These are phyloP conservation scores for Drosophila paracracens DNA, from an alignment of 2,888 invertebrate species.

Conservation along the genomic window DNA sequence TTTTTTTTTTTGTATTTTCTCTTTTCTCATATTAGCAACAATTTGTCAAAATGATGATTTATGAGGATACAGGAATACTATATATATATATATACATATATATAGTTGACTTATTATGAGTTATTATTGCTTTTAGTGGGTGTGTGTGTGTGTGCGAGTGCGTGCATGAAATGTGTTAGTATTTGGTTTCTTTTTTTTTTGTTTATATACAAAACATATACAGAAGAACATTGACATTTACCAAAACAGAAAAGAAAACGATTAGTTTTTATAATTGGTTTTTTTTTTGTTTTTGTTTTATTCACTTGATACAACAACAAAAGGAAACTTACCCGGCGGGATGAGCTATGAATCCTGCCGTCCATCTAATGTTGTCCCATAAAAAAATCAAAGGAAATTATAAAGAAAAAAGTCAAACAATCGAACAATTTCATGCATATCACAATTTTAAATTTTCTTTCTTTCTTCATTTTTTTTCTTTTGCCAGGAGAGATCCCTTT, in stretches of 20 bases:
- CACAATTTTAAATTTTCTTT: slow-evolving; percentile 31
- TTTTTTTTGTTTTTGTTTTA: slow-evolving; percentile 13
- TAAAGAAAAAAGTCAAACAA: slow-evolving; percentile 84
- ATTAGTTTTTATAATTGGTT: slow-evolving; percentile 9
- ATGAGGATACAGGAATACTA: slow-evolving; percentile 5
- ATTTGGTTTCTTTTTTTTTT: slow-evolving; percentile 7
- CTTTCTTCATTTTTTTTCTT: background rate
- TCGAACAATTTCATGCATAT: slow-evolving; percentile 84
- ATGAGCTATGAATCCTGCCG: slow-evolving; percentile 86
- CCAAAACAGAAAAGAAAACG: slow-evolving; percentile 33
- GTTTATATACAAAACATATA: slow-evolving; percentile 24
- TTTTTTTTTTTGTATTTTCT: background rate
- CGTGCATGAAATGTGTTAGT: slow-evolving; percentile 50
- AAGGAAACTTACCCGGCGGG: slow-evolving; percentile 85
- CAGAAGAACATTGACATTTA: slow-evolving; percentile 28
- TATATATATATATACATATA: background rate
- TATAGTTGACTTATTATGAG: background rate
- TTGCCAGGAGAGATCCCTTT: background rate
- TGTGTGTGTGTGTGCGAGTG: slow-evolving; percentile 21
- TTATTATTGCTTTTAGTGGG: slow-evolving; percentile 10
- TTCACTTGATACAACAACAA: slow-evolving; percentile 63
- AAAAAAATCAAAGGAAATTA: slow-evolving; percentile 85
- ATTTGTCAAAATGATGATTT: slow-evolving; percentile 26
- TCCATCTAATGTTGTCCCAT: slow-evolving; percentile 86
- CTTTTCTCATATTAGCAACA: slow-evolving; percentile 28